phyloP scores from a whole-genome alignment of 2,113 vertebrate genomes.

The Microtus ochrogaster region DNA sequence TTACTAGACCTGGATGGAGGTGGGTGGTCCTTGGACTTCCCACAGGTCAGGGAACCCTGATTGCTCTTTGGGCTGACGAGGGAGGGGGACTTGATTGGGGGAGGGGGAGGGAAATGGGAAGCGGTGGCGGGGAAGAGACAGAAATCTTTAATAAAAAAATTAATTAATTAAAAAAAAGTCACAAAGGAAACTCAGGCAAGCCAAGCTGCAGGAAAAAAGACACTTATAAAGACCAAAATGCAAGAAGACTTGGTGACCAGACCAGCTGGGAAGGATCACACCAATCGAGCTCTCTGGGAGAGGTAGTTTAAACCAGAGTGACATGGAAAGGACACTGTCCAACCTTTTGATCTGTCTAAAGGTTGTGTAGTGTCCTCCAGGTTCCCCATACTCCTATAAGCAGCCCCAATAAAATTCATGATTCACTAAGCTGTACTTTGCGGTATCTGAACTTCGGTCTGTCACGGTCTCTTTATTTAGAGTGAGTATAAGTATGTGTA shows the following conservation, averaged over 20 bases:
- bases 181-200: neutral
- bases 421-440: neutral
- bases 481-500: neutral
- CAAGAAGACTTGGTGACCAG: neutral
- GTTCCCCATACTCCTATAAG: neutral
- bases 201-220: too few species aligned
- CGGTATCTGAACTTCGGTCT: neutral
- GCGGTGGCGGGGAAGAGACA: too few species aligned
- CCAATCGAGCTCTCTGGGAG: too few species aligned
- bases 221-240: too few species aligned
- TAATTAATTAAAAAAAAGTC: too few species aligned
- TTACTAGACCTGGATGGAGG: too few species aligned
- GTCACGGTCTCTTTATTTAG: neutral
- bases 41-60: too few species aligned
- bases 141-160: too few species aligned
- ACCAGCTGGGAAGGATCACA: neutral
- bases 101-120: too few species aligned
- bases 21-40: too few species aligned
- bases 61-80: too few species aligned
- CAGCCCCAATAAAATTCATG: neutral
- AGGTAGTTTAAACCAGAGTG: neutral
- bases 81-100: too few species aligned
- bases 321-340: neutral
- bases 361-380: neutral
- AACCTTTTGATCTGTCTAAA: neutral